Percentiles rank a stretch among this genome's conserved stretches.
Evolutionary conservation across 1,140 invertebrate species (phyloP).

Genomic region (Bursaphelenchus mucronatus): DNA sequence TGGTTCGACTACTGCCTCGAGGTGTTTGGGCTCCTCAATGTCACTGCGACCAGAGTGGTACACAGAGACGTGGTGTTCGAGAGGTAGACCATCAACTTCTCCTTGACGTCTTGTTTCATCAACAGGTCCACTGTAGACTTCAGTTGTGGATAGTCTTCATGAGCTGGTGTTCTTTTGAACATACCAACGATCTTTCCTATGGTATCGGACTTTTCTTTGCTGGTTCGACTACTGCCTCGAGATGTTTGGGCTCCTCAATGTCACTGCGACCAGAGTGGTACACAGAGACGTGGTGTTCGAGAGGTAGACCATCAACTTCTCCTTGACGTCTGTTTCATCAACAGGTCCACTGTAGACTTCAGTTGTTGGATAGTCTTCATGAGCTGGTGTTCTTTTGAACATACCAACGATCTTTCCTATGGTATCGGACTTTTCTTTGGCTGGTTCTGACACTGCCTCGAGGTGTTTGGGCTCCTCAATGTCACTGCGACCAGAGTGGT

Average conservation of each 20-base stretch:
- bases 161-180: background rate
- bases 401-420: constrained; percentile 8
- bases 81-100: background rate
- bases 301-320: no score
- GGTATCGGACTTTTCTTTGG: no score
- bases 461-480: no score
- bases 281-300: background rate
- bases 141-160: background rate
- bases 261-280: background rate
- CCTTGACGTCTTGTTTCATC: background rate
- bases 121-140: background rate
- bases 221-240: background rate
- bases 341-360: background rate
- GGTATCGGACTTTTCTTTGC: background rate
- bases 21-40: background rate
- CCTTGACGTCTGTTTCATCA: background rate
- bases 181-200: background rate
- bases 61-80: constrained; percentile 5
- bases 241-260: background rate
- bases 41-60: background rate
- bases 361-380: background rate
- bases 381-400: constrained; percentile 8
- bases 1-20: background rate
- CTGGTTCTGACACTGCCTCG: no score
- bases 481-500: no score